phyloP scores from a whole-genome alignment of 2,888 invertebrate species.

The Tipula vernalis region DNA sequence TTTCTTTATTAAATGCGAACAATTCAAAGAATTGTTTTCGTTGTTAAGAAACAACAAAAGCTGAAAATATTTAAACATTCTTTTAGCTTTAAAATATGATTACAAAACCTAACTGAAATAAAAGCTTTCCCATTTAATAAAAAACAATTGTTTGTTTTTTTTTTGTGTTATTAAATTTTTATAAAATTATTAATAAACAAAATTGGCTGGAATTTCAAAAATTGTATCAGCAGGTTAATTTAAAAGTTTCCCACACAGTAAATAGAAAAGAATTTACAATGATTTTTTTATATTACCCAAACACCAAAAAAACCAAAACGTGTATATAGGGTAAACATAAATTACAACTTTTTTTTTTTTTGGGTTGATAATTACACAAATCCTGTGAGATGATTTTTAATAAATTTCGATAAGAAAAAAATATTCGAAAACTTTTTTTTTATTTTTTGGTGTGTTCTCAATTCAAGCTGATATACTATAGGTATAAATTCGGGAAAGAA shows the following conservation, averaged over 20 bases:
- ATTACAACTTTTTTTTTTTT: background rate
- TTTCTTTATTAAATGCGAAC: no score
- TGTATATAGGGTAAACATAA: background rate
- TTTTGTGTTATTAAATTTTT: background rate
- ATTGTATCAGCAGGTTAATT: background rate
- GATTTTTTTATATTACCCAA: background rate
- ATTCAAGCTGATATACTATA: background rate
- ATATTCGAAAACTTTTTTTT: background rate
- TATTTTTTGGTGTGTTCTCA: background rate
- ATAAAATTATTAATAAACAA: background rate
- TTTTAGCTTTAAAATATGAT: no score
- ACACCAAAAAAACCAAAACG: background rate
- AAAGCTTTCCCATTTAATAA: background rate
- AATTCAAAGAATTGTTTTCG: no score
- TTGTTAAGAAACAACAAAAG: no score
- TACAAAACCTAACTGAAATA: background rate
- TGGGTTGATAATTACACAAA: background rate
- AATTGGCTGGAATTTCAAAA: background rate
- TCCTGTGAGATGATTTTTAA: background rate
- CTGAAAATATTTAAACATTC: no score
- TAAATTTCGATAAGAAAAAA: background rate
- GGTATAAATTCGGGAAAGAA: background rate
- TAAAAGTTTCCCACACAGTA: background rate
- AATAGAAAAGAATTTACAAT: background rate
- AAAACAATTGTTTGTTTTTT: background rate